A percentile compares a stretch with the other conserved stretches of the same genome.
Evolutionary conservation across 2,113 vertebrate species (phyloP).

Genomic region (Coturnix japonica): DNA sequence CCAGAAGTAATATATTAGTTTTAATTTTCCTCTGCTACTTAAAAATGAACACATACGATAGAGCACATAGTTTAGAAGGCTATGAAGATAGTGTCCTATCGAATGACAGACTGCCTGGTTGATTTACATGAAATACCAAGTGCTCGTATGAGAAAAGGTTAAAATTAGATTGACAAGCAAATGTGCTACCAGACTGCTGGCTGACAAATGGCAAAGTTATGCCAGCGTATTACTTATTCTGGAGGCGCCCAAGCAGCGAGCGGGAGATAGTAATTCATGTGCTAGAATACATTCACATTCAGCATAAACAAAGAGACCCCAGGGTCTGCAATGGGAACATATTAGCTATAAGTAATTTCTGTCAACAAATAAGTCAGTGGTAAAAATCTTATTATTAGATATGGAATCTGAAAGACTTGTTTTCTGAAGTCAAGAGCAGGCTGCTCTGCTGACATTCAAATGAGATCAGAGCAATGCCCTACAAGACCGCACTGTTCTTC

Average conservation of each 20-base stretch:
- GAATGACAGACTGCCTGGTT: constrained; percentile 84
- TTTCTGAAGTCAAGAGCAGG: constrained; percentile 26
- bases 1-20: constrained; percentile 73
- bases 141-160: constrained; percentile 80
- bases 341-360: constrained; percentile 59
- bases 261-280: constrained; percentile 75
- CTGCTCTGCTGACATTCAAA: constrained; percentile 19
- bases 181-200: constrained; percentile 85
- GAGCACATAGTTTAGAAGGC: constrained; percentile 55
- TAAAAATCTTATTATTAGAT: constrained; percentile 39
- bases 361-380: constrained; percentile 42
- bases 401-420: constrained; percentile 23
- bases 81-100: constrained; percentile 60
- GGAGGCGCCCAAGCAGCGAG: constrained; percentile 76
- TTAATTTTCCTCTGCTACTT: constrained; percentile 68
- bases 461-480: constrained; percentile 36
- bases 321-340: constrained; percentile 56
- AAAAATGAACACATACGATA: constrained; percentile 45
- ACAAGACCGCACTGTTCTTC: constrained; percentile 41
- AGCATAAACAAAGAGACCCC: constrained; percentile 67
- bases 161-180: constrained; percentile 87
- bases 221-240: constrained; percentile 80
- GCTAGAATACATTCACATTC: constrained; percentile 73
- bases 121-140: constrained; percentile 82
- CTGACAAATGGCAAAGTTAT: constrained; percentile 87